These are phyloP conservation scores for Ichneumoninae sp. DNA, from an alignment of 2,888 invertebrate species.

Conservation along the genomic window DNA sequence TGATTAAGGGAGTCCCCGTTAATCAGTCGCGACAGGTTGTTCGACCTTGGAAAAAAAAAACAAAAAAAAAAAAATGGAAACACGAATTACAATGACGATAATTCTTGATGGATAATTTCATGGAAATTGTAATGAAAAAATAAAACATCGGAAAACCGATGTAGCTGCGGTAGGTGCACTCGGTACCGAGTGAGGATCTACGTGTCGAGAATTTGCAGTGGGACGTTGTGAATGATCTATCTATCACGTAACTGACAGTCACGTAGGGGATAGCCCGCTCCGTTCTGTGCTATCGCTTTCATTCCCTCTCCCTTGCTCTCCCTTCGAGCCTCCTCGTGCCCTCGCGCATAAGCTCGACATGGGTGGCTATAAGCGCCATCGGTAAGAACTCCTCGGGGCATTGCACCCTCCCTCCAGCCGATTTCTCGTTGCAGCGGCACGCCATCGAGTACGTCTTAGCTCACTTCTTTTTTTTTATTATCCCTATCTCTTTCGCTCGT, in stretches of 20 bases:
- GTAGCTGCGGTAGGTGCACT: slow-evolving; percentile 65
- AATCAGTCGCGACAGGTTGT: too few species aligned
- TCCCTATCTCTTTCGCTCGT: slow-evolving; percentile 36
- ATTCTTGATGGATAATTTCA: neutral
- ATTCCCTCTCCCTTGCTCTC: slow-evolving; percentile 1
- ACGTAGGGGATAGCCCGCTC: slow-evolving; percentile 67
- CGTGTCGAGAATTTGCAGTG: slow-evolving; percentile 75
- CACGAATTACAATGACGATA: slow-evolving; percentile 20
- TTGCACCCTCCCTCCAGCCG: slow-evolving; percentile 72
- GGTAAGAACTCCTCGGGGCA: slow-evolving; percentile 71
- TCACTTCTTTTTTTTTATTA: slow-evolving; percentile 45
- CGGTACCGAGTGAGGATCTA: slow-evolving; percentile 68
- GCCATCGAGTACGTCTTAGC: slow-evolving; percentile 55
- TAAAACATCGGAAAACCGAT: slow-evolving; percentile 26
- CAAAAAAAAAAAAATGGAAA: neutral
- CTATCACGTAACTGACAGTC: slow-evolving; percentile 73
- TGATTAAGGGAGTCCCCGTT: slow-evolving; percentile 17
- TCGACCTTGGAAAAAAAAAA: too few species aligned
- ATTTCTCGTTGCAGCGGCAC: slow-evolving; percentile 66
- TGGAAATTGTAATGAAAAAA: slow-evolving; percentile 10
- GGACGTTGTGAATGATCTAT: slow-evolving; percentile 71
- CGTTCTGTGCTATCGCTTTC: slow-evolving; percentile 49
- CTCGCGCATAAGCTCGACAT: slow-evolving; percentile 68
- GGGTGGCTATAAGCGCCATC: slow-evolving; percentile 73
- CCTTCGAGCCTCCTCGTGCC: slow-evolving; percentile 10